These are phyloP conservation scores for Tenebrio molitor DNA, from an alignment of 1,140 invertebrate species.

Conservation along the genomic window DNA sequence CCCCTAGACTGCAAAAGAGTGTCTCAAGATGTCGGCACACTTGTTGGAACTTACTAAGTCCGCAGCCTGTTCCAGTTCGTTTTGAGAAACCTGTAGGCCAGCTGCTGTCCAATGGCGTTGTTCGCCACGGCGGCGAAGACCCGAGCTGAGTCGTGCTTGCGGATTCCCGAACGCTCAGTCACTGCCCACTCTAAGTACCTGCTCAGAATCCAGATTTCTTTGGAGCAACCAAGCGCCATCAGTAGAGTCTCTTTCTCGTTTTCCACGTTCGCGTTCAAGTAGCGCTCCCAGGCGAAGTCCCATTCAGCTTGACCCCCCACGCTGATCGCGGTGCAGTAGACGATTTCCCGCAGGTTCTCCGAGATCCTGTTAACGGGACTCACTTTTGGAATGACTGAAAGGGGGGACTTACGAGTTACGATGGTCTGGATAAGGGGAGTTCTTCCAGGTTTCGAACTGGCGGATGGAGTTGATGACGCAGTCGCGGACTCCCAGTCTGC, in stretches of 20 bases:
- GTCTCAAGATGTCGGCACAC: background rate
- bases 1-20: slow-evolving; percentile 79
- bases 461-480: slow-evolving; percentile 78
- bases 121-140: slow-evolving; percentile 81
- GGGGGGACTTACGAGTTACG: slow-evolving; percentile 77
- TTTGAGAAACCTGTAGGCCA: slow-evolving; percentile 82
- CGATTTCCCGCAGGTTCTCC: slow-evolving; percentile 82
- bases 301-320: slow-evolving; percentile 85
- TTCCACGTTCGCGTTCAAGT: slow-evolving; percentile 78
- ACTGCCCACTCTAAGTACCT: slow-evolving; percentile 81
- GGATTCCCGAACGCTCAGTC: slow-evolving; percentile 79
- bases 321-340: slow-evolving; percentile 88
- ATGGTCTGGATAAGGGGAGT: slow-evolving; percentile 76
- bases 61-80: slow-evolving; percentile 80
- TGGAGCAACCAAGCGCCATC: slow-evolving; percentile 82
- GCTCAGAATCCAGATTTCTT: slow-evolving; percentile 82
- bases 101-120: slow-evolving; percentile 79
- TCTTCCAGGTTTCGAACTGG: slow-evolving; percentile 81
- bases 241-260: slow-evolving; percentile 83
- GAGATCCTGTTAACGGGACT: slow-evolving; percentile 79
- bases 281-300: slow-evolving; percentile 87
- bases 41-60: slow-evolving; percentile 75
- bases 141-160: slow-evolving; percentile 82
- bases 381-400: slow-evolving; percentile 3
- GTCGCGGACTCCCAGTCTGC: slow-evolving; percentile 76